phyloP scores from a whole-genome alignment of 2,888 invertebrate species.

The Protophormia terraenovae region DNA sequence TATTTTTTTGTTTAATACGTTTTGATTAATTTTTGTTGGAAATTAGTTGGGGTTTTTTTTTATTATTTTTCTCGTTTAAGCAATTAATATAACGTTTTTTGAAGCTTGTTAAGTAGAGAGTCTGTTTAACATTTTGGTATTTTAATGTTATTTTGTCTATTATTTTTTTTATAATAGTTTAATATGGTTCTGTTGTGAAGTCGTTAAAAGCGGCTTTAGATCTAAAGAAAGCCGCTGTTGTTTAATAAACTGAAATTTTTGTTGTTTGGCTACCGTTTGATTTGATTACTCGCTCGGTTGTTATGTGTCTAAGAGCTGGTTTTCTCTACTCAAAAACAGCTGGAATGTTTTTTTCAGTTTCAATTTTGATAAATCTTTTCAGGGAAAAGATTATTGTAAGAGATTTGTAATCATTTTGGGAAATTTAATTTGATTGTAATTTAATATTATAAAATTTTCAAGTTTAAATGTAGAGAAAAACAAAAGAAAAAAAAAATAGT shows the following conservation, averaged over 20 bases:
- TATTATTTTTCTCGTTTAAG: slow-evolving; percentile 17
- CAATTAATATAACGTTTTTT: slow-evolving; percentile 52
- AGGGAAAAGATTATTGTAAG: background rate
- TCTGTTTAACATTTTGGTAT: background rate
- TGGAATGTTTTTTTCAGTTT: background rate
- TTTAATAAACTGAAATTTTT: slow-evolving; percentile 39
- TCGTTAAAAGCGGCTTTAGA: slow-evolving; percentile 33
- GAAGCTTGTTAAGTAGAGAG: background rate
- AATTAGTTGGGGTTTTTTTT: background rate
- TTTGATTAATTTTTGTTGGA: slow-evolving; percentile 22
- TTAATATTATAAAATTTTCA: background rate
- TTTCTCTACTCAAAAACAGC: slow-evolving; percentile 10
- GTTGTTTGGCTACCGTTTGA: slow-evolving; percentile 55
- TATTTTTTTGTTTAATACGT: no score
- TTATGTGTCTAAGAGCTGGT: slow-evolving; percentile 12
- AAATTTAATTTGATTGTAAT: background rate
- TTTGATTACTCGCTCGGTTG: slow-evolving; percentile 21
- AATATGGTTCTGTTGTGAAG: slow-evolving; percentile 39
- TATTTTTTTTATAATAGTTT: slow-evolving; percentile 29
- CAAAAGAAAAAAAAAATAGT: no score
- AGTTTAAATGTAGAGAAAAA: background rate
- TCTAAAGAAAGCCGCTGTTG: slow-evolving; percentile 29
- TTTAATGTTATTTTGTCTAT: slow-evolving; percentile 1
- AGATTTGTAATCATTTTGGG: background rate
- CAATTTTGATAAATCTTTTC: background rate